phyloP scores from a whole-genome alignment of 1,140 invertebrate genomes.

The Rhagoletis zephyria region DNA sequence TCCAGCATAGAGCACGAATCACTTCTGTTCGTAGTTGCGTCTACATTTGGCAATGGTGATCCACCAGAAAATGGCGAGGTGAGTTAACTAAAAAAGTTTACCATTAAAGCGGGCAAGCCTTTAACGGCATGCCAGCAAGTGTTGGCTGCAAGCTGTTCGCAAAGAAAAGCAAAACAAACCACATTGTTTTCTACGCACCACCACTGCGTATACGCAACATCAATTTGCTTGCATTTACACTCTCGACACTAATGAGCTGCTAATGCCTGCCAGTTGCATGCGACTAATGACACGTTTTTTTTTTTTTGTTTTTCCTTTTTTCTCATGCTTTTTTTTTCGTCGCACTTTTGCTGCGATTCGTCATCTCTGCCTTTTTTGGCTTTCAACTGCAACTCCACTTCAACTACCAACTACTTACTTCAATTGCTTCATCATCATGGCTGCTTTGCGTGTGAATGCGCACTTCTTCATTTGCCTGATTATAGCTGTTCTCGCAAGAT shows the following conservation, averaged over 20 bases:
- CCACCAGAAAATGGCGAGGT: constrained; percentile 94
- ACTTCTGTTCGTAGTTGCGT: constrained; percentile 87
- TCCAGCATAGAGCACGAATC: constrained; percentile 92
- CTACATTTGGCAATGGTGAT: constrained; percentile 95
- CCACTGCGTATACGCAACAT: not conserved
- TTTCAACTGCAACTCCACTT: not conserved
- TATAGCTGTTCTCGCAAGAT: constrained; percentile 25
- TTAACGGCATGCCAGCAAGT: too few relatives aligned
- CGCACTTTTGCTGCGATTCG: not conserved
- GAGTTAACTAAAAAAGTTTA: constrained; percentile 61
- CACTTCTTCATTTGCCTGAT: not conserved
- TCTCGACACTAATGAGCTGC: constrained; percentile 15
- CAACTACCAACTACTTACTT: not conserved
- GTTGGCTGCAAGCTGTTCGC: too few relatives aligned
- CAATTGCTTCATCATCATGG: constrained; percentile 2
- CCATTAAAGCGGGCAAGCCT: too few relatives aligned
- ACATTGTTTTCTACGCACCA: not conserved
- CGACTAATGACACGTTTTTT: constrained; percentile 30
- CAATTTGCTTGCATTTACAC: constrained; percentile 2
- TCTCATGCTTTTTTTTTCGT: too few relatives aligned
- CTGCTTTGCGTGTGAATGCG: not conserved
- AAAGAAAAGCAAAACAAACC: not conserved
- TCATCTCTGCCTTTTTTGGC: not conserved
- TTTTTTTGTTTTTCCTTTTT: not conserved
- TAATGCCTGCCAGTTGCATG: constrained; percentile 8